Evolutionary conservation across 2,888 invertebrate species (phyloP).

Genomic region (Heteropelma amictum): DNA sequence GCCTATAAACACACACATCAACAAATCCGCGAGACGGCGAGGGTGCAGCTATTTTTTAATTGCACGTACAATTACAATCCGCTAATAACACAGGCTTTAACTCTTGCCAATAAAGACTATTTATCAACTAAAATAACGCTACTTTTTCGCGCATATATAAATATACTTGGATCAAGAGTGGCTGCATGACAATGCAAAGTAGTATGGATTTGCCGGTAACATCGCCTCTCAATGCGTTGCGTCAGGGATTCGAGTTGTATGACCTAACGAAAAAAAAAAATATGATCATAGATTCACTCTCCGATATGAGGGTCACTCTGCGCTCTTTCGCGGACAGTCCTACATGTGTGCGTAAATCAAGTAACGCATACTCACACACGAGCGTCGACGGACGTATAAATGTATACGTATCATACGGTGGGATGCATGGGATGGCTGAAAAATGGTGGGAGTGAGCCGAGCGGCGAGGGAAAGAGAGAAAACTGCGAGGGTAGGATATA

Average conservation of each 20-base stretch:
- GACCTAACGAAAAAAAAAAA: neutral
- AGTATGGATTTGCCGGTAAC: conserved; percentile 34
- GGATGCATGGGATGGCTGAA: neutral
- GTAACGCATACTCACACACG: neutral
- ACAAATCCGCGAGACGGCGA: neutral
- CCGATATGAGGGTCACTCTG: conserved; percentile 27
- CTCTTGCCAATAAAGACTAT: too few species aligned
- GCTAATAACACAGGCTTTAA: too few species aligned
- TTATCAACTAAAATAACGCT: too few species aligned
- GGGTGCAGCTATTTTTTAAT: too few species aligned
- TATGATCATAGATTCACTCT: conserved; percentile 56
- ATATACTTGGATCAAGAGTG: too few species aligned
- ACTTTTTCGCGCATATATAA: neutral
- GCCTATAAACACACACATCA: neutral
- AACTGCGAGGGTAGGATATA: neutral
- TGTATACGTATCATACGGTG: neutral
- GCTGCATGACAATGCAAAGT: neutral
- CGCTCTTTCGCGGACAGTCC: conserved; percentile 6
- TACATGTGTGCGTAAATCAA: neutral
- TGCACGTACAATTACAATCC: too few species aligned
- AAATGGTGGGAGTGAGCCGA: neutral
- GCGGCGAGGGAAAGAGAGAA: neutral
- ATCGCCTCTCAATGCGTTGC: conserved; percentile 35
- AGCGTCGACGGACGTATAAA: neutral
- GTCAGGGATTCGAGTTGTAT: conserved; percentile 19